phyloP scores from a whole-genome alignment of 2,113 vertebrate genomes.

The Rafetus swinhoei region DNA sequence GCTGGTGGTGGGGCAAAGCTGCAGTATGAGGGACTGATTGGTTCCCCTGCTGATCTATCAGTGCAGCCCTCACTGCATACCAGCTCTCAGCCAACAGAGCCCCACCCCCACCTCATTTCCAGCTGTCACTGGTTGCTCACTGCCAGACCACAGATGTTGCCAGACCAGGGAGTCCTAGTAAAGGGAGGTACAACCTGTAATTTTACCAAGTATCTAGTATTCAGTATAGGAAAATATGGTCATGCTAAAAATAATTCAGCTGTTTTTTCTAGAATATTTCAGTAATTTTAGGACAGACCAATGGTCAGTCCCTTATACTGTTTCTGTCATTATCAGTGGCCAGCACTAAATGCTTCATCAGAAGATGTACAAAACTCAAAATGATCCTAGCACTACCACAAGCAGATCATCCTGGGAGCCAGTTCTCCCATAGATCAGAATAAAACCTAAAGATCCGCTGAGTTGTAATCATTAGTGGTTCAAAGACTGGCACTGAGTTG shows the following conservation, averaged over 20 bases:
- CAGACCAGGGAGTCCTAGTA: no score
- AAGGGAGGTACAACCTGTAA: no score
- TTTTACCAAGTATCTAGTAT: no score
- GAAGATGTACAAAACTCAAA: neutral
- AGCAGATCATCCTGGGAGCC: neutral
- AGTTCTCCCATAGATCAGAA: neutral
- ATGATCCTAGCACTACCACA: neutral
- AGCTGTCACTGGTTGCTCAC: no score
- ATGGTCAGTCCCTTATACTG: neutral
- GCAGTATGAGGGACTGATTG: no score
- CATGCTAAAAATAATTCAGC: neutral
- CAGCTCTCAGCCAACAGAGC: no score
- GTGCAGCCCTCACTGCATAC: no score
- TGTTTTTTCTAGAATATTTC: constrained; percentile 26
- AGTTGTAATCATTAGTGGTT: neutral
- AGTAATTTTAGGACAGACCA: constrained; percentile 28
- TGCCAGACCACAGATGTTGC: no score
- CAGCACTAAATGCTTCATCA: constrained; percentile 6
- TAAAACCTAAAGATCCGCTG: neutral
- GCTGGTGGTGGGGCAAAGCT: no score
- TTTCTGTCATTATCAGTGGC: neutral
- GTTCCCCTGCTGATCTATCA: no score
- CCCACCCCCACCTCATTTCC: no score
- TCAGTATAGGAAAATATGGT: no score
- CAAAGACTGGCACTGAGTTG: neutral